Conservation (phyloP, 2,888 invertebrate genomes). For the Idaea biselata region DNA sequence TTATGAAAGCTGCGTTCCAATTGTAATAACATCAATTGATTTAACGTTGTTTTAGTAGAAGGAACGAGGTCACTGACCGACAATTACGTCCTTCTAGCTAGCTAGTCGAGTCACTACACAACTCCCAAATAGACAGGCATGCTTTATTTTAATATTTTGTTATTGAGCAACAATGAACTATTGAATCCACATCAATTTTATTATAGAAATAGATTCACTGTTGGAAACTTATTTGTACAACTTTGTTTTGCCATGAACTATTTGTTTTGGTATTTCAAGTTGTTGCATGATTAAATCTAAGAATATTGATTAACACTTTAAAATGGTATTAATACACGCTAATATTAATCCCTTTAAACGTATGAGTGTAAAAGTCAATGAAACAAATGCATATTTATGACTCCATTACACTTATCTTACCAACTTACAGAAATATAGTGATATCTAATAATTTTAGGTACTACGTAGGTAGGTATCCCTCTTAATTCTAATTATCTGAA, state of each 20-base stretch:
- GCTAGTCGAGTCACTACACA: conserved; percentile 53
- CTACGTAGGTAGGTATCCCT: too few species aligned
- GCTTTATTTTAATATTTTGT: conserved; percentile 31
- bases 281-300: not conserved
- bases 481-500: too few species aligned
- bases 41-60: conserved; percentile 78
- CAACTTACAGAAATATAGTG: too few species aligned
- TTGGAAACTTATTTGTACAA: not conserved
- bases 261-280: not conserved
- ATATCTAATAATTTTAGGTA: too few species aligned
- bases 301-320: not conserved
- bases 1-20: conserved; percentile 70
- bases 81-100: conserved; percentile 76
- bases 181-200: conserved; percentile 1
- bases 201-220: conserved; percentile 1
- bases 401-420: too few species aligned
- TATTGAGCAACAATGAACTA: conserved; percentile 3
- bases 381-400: too few species aligned
- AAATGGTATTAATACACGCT: not conserved
- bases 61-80: conserved; percentile 76
- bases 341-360: too few species aligned
- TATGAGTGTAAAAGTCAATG: too few species aligned
- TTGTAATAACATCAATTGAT: conserved; percentile 80
- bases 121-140: conserved; percentile 38
- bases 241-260: not conserved